Evolutionary conservation across 2,113 vertebrate species (phyloP), one percentile per base, ranked within the genome.

Genomic region (Glaucidium brasilianum): DNA sequence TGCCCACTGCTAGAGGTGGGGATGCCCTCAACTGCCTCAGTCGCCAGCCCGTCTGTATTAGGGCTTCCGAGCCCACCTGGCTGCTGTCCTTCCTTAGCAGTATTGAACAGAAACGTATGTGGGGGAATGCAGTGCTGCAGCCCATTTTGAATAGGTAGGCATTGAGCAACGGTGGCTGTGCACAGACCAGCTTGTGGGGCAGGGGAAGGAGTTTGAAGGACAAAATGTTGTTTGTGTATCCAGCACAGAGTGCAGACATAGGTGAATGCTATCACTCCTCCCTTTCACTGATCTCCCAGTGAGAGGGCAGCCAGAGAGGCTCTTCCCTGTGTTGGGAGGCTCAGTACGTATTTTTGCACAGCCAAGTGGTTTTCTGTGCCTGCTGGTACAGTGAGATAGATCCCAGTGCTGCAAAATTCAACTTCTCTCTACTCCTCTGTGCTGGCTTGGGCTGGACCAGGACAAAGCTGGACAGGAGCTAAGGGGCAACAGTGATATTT

Each of bases 331-430:
- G 13, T 14, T 19, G 27, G 22, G 37, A 53, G 43, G 58, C 32
- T 50, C 66, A 8, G 10, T 11, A 25, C 0, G 0, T 19, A 1
- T 53, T 79, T 39, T 53, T 10, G 30, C 14, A 15, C 3, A 9
- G 20, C n/a, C n/a, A 23, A 4, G 30, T 8, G 17, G 15, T 43
- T 71, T 62, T n/a, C 34, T 74, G 4, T n/a, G 41, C 32, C 34
- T 17, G 3, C 41, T 49, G 58, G 34, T 34, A 45, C 2, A 2
- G 26, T 41, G 62, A 75, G 41, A 52, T 39, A 75, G 41, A 52
- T 39, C 9, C 20, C 23, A 17, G 35, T 32, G 60, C 39, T 37
- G 34, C 59, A 39, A 34, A 64, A 34, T 37, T 37, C 12, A 12
- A 3, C 50, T 63, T 47, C n/a, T 41, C 7, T 19, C 30, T 22